These are phyloP conservation scores for Labeo catla DNA, from an alignment of 2,113 vertebrate species.

Conservation along the genomic window DNA sequence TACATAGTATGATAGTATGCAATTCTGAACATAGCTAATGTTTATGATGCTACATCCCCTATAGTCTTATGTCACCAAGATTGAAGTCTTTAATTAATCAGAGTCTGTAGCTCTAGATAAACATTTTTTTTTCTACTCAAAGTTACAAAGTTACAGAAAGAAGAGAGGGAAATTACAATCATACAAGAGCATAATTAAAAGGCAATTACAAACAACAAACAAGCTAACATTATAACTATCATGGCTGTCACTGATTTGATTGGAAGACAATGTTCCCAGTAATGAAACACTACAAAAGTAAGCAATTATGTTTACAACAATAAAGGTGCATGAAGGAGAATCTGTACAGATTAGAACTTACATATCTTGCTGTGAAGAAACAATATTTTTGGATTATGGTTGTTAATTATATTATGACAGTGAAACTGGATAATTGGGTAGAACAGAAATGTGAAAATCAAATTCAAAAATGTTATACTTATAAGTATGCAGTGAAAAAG, in stretches of 20 bases:
- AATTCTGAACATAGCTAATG: neutral
- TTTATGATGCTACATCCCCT: neutral
- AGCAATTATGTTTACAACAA: slow-evolving; percentile 14
- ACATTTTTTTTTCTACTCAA: neutral
- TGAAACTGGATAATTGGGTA: neutral
- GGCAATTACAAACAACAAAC: slow-evolving; percentile 29
- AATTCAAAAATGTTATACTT: no score
- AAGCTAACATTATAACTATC: slow-evolving; percentile 24
- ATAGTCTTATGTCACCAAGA: neutral
- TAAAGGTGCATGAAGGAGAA: neutral
- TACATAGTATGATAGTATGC: neutral
- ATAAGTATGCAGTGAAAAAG: neutral
- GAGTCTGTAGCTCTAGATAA: neutral
- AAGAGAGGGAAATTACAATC: neutral
- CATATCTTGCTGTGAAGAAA: neutral
- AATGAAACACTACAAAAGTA: slow-evolving; percentile 7
- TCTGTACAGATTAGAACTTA: neutral
- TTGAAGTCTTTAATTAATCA: neutral
- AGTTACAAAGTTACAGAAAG: slow-evolving; percentile 4
- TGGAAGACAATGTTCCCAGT: slow-evolving; percentile 29
- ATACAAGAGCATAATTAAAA: slow-evolving; percentile 22
- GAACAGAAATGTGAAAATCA: neutral
- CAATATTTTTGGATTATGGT: slow-evolving; percentile 23
- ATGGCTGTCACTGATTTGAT: slow-evolving; percentile 19
- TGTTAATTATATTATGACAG: slow-evolving; percentile 20